Percentiles rank a stretch among this genome's conserved stretches.
phyloP scores from a whole-genome alignment of 1,140 invertebrate genomes.

The Calosoma granatense region DNA sequence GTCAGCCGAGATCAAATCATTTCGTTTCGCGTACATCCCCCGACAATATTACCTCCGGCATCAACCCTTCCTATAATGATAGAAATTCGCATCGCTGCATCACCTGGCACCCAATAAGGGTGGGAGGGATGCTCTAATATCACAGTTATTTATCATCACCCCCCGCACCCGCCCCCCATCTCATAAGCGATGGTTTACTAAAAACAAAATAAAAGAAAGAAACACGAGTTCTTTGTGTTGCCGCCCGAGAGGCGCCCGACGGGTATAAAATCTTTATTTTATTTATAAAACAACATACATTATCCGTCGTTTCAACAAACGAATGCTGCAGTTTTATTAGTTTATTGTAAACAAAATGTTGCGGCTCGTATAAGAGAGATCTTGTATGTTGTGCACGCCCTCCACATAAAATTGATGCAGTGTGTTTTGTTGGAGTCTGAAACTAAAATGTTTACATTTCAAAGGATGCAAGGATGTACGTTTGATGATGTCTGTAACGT shows the following conservation, averaged over 20 bases:
- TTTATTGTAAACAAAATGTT: constrained; percentile 2
- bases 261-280: background rate
- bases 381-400: too few species aligned
- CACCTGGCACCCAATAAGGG: background rate
- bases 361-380: background rate
- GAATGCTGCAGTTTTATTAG: background rate
- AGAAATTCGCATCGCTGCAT: background rate
- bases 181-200: background rate
- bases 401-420: background rate
- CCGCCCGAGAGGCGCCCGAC: background rate
- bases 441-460: background rate
- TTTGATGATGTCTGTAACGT: too few species aligned
- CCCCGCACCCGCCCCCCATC: background rate
- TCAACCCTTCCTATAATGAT: background rate
- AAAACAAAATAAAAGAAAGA: background rate
- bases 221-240: background rate
- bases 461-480: too few species aligned
- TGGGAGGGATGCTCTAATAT: too few species aligned
- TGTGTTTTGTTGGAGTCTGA: background rate
- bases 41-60: background rate
- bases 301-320: background rate
- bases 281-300: background rate
- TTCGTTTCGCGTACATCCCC: background rate
- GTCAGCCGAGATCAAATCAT: background rate
- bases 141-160: background rate